phyloP scores from a whole-genome alignment of 2,888 invertebrate genomes.

The Melikaiella ostensackeni region DNA sequence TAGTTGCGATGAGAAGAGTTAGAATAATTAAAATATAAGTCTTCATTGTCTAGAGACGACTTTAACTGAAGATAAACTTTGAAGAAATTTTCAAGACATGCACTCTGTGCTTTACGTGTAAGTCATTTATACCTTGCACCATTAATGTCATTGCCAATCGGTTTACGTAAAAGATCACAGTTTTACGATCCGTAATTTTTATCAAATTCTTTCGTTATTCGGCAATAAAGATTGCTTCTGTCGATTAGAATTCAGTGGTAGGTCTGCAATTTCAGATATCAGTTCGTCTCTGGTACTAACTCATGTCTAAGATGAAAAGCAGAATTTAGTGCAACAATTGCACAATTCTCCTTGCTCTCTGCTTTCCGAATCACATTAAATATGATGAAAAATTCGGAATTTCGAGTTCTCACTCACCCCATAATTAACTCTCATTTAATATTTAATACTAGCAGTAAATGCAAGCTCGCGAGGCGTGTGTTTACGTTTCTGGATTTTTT shows the following conservation, averaged over 20 bases:
- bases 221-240: background rate
- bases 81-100: background rate
- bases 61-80: background rate
- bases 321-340: background rate
- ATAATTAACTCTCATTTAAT: no score
- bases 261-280: background rate
- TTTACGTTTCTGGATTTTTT: no score
- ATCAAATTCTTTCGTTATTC: background rate
- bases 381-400: no score
- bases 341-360: no score
- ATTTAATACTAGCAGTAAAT: no score
- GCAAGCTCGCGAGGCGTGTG: no score
- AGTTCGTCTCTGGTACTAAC: background rate
- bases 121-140: background rate
- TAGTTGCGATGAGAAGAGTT: background rate
- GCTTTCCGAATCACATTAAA: no score
- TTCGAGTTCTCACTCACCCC: no score
- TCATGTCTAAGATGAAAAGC: background rate
- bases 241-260: background rate
- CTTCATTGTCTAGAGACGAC: background rate
- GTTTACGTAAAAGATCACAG: conserved; percentile 13
- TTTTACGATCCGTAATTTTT: conserved; percentile 13
- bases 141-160: conserved; percentile 10
- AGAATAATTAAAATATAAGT: background rate
- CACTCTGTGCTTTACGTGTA: background rate